These are phyloP conservation scores for Peromyscus leucopus DNA, from an alignment of 2,113 vertebrate species.

Conservation along the genomic window DNA sequence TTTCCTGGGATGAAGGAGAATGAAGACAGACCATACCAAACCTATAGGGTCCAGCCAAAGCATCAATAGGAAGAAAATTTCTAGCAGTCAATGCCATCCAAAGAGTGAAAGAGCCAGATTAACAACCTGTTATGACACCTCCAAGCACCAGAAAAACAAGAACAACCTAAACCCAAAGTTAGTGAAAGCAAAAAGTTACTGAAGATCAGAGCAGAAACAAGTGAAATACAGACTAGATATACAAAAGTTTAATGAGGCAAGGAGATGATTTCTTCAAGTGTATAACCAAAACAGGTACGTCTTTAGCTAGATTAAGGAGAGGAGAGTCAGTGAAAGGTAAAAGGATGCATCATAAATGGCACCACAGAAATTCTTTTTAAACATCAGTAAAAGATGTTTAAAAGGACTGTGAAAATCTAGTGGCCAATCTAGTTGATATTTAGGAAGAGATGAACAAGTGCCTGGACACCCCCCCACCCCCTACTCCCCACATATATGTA, in stretches of 20 bases:
- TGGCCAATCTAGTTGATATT: neutral
- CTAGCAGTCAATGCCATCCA: neutral
- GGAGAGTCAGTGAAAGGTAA: neutral
- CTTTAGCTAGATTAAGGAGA: neutral
- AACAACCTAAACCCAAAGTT: neutral
- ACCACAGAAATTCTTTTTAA: neutral
- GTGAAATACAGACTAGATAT: neutral
- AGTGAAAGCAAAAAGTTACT: neutral
- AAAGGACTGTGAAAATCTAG: neutral
- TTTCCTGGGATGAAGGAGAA: neutral
- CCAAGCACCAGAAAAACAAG: neutral
- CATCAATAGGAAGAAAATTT: neutral
- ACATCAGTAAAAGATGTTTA: neutral
- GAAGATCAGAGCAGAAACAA: neutral
- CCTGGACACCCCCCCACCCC: too few relatives aligned
- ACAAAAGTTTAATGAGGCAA: neutral
- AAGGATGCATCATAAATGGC: neutral
- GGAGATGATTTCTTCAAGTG: neutral
- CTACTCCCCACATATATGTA: too few relatives aligned
- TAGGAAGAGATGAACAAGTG: neutral
- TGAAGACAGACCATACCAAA: neutral
- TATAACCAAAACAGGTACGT: neutral
- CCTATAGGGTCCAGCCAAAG: neutral
- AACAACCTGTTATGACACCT: neutral
- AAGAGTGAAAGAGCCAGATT: neutral